Evolutionary conservation across 2,113 vertebrate species (phyloP).

Genomic region (Anser brachyrhynchus): DNA sequence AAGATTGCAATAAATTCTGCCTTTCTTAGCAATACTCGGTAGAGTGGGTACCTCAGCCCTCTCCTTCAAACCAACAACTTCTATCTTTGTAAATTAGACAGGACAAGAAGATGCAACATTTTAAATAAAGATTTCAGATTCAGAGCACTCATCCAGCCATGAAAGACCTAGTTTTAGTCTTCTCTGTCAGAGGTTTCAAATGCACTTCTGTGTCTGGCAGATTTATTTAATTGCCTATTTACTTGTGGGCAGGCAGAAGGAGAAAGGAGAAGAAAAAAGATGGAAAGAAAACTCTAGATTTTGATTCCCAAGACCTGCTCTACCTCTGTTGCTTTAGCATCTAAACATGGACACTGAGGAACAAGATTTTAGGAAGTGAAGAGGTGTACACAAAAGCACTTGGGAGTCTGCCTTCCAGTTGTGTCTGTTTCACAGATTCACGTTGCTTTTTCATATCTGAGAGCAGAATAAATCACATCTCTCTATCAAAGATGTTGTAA

Average conservation of each 20-base stretch:
- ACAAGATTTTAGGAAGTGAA: background rate
- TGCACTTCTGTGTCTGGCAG: accelerated
- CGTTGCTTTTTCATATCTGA: background rate
- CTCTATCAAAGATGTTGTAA: background rate
- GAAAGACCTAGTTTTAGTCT: background rate
- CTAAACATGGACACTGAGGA: background rate
- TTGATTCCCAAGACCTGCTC: background rate
- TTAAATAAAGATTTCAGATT: background rate
- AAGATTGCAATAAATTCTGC: background rate
- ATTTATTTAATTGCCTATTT: background rate
- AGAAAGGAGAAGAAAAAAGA: background rate
- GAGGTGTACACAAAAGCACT: background rate
- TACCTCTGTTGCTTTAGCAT: background rate
- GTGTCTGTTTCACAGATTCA: background rate
- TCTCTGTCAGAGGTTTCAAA: background rate
- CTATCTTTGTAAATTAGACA: background rate
- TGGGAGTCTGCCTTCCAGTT: background rate
- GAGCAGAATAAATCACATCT: background rate
- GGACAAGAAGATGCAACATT: background rate
- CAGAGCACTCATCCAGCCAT: background rate
- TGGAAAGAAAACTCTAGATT: background rate
- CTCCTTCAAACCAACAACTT: background rate
- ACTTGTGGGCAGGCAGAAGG: background rate
- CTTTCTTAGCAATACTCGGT: background rate
- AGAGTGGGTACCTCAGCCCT: background rate